Conservation (phyloP, 2,113 vertebrate species). For the Triplophysa rosa region DNA sequence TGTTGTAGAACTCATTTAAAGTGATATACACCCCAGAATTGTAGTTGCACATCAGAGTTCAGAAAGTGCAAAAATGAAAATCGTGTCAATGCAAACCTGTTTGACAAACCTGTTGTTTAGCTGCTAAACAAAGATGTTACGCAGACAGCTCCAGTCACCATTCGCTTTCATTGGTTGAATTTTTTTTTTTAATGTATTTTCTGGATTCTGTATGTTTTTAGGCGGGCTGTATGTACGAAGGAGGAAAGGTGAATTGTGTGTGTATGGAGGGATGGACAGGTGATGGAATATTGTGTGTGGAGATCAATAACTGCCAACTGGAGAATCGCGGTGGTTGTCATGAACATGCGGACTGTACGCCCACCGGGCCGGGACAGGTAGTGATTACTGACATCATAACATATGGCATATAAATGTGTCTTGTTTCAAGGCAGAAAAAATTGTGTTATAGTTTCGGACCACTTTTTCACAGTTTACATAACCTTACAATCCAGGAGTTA, state of each 20-base stretch:
- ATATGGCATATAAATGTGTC: too few species aligned
- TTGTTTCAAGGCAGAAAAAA: too few species aligned
- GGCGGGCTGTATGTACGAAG: constrained; percentile 81
- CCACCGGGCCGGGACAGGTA: constrained; percentile 88
- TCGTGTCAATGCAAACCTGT: not conserved
- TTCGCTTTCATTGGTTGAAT: too few species aligned
- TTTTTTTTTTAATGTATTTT: too few species aligned
- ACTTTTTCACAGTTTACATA: too few species aligned
- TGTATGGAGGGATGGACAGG: constrained; percentile 89
- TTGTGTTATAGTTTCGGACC: too few species aligned
- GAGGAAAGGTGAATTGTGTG: constrained; percentile 74
- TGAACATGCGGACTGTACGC: constrained; percentile 77
- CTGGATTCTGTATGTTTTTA: constrained; percentile 53
- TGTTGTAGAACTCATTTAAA: not conserved
- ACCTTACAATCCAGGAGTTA: not conserved
- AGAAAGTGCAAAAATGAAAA: too few species aligned
- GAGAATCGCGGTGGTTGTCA: constrained; percentile 82
- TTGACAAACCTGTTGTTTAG: too few species aligned
- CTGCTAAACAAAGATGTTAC: too few species aligned
- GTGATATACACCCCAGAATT: not conserved
- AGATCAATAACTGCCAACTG: constrained; percentile 84
- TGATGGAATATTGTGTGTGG: constrained; percentile 82
- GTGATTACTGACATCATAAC: not conserved
- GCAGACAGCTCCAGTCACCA: too few species aligned
- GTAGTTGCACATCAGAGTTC: not conserved